Evolutionary conservation across 2,797 vertebrate genomes (phyloP), one percentile per base, ranked within the genome.

Genomic region (Thalassophryne amazonica): DNA sequence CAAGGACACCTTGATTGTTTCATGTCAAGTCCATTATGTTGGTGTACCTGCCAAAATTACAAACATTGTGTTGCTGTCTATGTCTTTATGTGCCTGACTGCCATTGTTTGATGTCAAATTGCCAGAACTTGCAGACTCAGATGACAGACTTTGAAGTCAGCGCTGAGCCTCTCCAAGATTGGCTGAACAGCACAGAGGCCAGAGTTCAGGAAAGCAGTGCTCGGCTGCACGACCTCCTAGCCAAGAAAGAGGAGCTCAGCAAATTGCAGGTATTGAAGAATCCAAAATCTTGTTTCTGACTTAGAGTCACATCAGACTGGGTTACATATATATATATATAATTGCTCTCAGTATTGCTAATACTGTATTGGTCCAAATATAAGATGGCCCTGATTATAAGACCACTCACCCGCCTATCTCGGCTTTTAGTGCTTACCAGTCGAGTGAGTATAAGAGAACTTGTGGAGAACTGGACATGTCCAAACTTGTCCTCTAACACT

Each of bases 91-190:
- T n/a, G n/a, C n/a, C n/a, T n/a, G n/a, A n/a, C n/a, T n/a, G n/a
- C n/a, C n/a, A 15, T 2, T 15, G 3, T 5, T 16, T 36, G 7
- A 21, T 32, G n/a, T 54, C 12, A 3, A 18, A 30, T 60, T 56
- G 42, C 4, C 50, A 99, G 97, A 95, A 84, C 67, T 84, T 99
- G 52, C 93, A 94, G 85, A 83, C 91, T 52, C 95, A 97, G 78
- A 98, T 99, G 95, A 93, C 92, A 39, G 95, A 96, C 68, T 98
- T 99, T 0, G 97, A 99, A 86, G 83, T 90, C 14, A 93, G 92
- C 18, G 92, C 92, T n/a, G 93, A 94, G 48, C 97, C 97, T 18
- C 82, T 99, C 21, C 92, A 96, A 78, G 91, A 91, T 41, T 99
- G 97, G 95, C 84, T 99, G 60, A 93, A 87, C 58, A 80, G 85